A percentile compares a stretch with the other conserved stretches of the same genome.
phyloP scores from a whole-genome alignment of 2,797 vertebrate genomes.

The Catamblyrhynchus diadema region DNA sequence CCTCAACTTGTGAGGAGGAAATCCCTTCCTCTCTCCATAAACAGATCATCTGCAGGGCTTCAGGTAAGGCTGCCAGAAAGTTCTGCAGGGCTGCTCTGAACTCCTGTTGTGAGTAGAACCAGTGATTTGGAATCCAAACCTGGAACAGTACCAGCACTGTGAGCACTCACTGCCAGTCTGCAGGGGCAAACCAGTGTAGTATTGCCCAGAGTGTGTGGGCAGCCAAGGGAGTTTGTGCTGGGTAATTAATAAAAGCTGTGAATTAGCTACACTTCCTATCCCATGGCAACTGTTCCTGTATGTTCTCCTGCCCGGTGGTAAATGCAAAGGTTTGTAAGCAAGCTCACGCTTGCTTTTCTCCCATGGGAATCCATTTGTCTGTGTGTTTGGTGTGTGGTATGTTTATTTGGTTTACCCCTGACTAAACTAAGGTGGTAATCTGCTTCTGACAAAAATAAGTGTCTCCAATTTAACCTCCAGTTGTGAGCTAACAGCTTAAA shows the following conservation, averaged over 20 bases:
- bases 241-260: conserved; percentile 1
- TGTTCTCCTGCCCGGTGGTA: accelerated
- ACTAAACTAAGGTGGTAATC: neutral
- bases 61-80: neutral
- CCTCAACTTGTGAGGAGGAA: neutral
- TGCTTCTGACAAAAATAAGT: neutral
- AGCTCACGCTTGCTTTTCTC: neutral
- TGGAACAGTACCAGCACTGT: accelerated
- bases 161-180: accelerated
- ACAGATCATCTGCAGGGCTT: neutral
- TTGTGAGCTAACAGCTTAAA: neutral
- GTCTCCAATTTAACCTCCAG: neutral
- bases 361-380: neutral
- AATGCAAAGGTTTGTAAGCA: neutral
- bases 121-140: neutral
- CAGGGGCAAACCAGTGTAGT: accelerated
- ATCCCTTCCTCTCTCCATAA: conserved; percentile 27
- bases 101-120: neutral
- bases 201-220: accelerated
- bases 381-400: neutral
- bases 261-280: neutral
- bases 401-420: neutral
- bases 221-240: neutral
- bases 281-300: neutral
- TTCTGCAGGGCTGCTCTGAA: neutral